A percentile compares a stretch with the other conserved stretches of the same genome.
phyloP scores from a whole-genome alignment of 2,888 invertebrate genomes.

The Tetramorium bicarinatum region DNA sequence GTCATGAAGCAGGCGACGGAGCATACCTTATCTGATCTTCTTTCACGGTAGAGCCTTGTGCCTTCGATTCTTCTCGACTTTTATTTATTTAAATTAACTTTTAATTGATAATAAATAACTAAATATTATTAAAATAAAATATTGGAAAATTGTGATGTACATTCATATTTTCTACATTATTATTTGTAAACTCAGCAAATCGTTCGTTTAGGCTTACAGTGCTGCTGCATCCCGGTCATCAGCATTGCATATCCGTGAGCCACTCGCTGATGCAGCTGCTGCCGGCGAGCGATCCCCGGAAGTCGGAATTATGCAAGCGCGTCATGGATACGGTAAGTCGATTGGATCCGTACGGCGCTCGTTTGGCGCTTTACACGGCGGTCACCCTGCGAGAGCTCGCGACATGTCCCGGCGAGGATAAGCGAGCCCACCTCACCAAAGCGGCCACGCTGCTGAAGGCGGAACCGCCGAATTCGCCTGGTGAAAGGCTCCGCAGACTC shows the following conservation, averaged over 20 bases:
- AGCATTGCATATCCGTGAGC: constrained; percentile 93
- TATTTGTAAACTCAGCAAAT: neutral
- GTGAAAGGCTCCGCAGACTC: constrained; percentile 81
- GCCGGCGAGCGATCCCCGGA: constrained; percentile 88
- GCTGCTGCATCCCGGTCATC: constrained; percentile 94
- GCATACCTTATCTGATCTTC: constrained; percentile 90
- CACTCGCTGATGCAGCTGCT: constrained; percentile 93
- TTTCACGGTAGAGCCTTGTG: constrained; percentile 87
- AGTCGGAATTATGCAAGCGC: constrained; percentile 90
- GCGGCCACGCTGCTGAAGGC: constrained; percentile 82
- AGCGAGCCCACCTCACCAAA: constrained; percentile 76
- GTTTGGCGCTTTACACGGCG: constrained; percentile 92
- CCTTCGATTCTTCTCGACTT: neutral
- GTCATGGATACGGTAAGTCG: constrained; percentile 89
- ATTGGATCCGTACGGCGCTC: constrained; percentile 91
- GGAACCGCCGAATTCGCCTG: constrained; percentile 84
- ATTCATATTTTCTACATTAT: neutral
- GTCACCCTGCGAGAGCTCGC: constrained; percentile 92
- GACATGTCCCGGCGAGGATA: constrained; percentile 79
- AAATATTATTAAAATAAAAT: neutral
- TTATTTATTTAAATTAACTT: neutral
- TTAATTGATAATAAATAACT: neutral
- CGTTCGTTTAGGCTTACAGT: constrained; percentile 77
- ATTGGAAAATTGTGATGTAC: neutral
- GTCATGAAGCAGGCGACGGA: constrained; percentile 89